phyloP scores from a whole-genome alignment of 2,113 vertebrate species.

The Trinectes maculatus region DNA sequence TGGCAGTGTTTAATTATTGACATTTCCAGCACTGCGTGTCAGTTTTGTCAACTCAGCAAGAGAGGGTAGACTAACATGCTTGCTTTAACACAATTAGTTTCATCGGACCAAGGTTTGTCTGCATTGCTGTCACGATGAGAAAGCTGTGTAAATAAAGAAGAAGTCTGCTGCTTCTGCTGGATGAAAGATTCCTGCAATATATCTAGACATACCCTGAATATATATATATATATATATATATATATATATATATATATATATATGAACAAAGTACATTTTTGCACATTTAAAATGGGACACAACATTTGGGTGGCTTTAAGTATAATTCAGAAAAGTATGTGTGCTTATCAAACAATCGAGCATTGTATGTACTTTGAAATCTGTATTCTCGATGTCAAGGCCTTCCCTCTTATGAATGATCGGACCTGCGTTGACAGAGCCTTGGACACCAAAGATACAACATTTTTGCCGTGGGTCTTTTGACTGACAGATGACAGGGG shows the following conservation, averaged over 20 bases:
- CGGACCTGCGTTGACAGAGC: constrained; percentile 13
- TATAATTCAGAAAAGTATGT: too few relatives aligned
- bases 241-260: too few relatives aligned
- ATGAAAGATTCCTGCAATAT: too few relatives aligned
- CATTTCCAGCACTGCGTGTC: constrained; percentile 66
- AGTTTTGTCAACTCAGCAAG: constrained; percentile 75
- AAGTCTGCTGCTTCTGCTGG: too few relatives aligned
- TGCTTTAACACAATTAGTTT: constrained; percentile 60
- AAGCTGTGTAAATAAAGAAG: constrained; percentile 40
- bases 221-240: too few relatives aligned
- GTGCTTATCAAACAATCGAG: too few relatives aligned
- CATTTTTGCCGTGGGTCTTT: constrained; percentile 17
- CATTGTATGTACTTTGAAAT: too few relatives aligned
- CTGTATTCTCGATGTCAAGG: too few relatives aligned
- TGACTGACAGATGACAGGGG: constrained; percentile 66
- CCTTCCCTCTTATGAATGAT: constrained; percentile 17
- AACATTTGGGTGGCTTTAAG: too few relatives aligned
- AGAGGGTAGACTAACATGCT: constrained; percentile 56
- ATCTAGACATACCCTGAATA: too few relatives aligned
- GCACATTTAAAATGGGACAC: too few relatives aligned
- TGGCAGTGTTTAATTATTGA: constrained; percentile 81
- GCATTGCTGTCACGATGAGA: constrained; percentile 24
- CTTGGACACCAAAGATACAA: constrained; percentile 21
- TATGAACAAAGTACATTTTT: too few relatives aligned
- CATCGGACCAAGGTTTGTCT: constrained; percentile 26